These are phyloP conservation scores for Cheiracanthium punctorium DNA, from an alignment of 2,888 invertebrate genomes.

Conservation along the genomic window DNA sequence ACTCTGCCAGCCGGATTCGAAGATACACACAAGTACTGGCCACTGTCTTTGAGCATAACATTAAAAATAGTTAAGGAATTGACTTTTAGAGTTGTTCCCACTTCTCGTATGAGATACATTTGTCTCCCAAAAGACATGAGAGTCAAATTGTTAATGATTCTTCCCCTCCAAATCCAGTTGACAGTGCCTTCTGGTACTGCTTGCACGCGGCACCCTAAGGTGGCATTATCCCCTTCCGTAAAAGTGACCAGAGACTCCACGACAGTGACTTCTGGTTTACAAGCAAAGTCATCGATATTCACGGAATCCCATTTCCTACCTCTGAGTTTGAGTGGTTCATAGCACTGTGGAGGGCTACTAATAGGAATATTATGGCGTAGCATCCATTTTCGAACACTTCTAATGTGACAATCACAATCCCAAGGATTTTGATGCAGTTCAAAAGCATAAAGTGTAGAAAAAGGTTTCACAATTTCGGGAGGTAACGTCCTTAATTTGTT, in stretches of 20 bases:
- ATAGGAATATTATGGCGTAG: conserved; percentile 85
- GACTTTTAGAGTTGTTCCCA: conserved; percentile 69
- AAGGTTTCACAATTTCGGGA: conserved; percentile 63
- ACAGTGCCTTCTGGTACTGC: conserved; percentile 71
- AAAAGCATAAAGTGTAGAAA: conserved; percentile 64
- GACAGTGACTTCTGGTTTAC: conserved; percentile 67
- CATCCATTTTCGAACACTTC: conserved; percentile 89
- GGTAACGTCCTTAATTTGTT: conserved; percentile 71
- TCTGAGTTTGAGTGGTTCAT: conserved; percentile 79
- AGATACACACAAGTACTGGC: conserved; percentile 71
- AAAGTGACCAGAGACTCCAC: conserved; percentile 51
- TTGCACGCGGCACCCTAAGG: conserved; percentile 70
- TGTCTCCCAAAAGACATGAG: conserved; percentile 73
- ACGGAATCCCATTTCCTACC: conserved; percentile 69
- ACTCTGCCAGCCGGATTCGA: conserved; percentile 71
- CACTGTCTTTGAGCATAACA: conserved; percentile 72
- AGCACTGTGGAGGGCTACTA: conserved; percentile 85
- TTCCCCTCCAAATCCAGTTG: conserved; percentile 72
- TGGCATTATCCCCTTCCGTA: conserved; percentile 71
- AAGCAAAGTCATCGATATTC: conserved; percentile 72
- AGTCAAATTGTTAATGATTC: conserved; percentile 71
- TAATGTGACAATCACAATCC: conserved; percentile 89
- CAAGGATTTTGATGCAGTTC: conserved; percentile 70
- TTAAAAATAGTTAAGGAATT: conserved; percentile 72
- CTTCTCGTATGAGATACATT: conserved; percentile 72